Evolutionary conservation across 2,888 invertebrate genomes (phyloP).

Genomic region (Diplolepis rosae): DNA sequence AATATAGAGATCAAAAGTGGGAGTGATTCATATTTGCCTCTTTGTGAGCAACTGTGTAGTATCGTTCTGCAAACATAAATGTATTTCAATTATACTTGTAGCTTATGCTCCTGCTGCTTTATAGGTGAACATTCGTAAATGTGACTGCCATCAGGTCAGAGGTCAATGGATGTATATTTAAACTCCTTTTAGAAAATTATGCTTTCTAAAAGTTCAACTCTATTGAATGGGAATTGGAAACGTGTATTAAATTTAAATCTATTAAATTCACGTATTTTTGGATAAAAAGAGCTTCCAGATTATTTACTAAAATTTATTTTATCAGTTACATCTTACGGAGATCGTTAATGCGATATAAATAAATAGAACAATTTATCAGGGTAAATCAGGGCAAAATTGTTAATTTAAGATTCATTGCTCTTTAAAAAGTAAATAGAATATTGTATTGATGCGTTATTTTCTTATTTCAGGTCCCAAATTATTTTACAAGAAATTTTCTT

Average conservation of each 20-base stretch:
- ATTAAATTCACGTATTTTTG: no score
- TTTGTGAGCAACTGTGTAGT: background rate
- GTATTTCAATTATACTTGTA: background rate
- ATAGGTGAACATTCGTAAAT: constrained; percentile 6
- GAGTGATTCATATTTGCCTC: background rate
- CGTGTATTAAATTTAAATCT: background rate
- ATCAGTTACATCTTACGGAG: no score
- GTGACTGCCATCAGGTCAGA: constrained; percentile 4
- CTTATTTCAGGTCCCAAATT: no score
- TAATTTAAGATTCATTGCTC: no score
- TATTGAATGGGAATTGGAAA: background rate
- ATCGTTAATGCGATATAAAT: no score
- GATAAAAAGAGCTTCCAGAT: no score
- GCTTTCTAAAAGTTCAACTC: background rate
- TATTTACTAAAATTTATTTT: no score
- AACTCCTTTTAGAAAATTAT: constrained; percentile 2
- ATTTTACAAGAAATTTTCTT: no score
- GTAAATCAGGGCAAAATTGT: no score
- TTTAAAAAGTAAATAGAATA: no score
- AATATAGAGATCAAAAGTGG: constrained; percentile 18
- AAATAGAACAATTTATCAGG: no score
- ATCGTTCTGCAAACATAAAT: background rate
- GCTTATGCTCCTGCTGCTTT: background rate
- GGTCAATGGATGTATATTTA: background rate
- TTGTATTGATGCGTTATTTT: no score